A percentile compares a stretch with the other conserved stretches of the same genome.
Conservation (phyloP, 1,140 invertebrate genomes). For the Babylonia areolata region DNA sequence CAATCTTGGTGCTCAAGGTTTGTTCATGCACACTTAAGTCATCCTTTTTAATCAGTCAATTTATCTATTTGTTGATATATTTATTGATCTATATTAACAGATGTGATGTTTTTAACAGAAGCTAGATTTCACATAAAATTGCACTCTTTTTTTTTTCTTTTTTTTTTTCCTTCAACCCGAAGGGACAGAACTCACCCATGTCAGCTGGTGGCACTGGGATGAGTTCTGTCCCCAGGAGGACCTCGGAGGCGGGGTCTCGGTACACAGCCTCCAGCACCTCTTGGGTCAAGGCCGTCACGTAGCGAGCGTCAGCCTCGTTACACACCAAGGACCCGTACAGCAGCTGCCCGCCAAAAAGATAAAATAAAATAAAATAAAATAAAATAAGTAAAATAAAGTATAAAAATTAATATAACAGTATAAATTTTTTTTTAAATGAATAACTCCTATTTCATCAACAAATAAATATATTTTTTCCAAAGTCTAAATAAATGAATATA, state of each 20-base stretch:
- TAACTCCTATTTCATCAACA: too few relatives aligned
- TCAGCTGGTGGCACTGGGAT: slow-evolving; percentile 68
- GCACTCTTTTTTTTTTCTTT: neutral
- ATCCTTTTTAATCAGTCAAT: too few relatives aligned
- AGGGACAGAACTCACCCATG: slow-evolving; percentile 62
- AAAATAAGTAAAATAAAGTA: neutral
- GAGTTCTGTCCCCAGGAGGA: slow-evolving; percentile 60
- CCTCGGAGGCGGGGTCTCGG: slow-evolving; percentile 55
- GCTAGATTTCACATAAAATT: too few relatives aligned
- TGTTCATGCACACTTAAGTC: too few relatives aligned
- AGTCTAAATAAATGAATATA: too few relatives aligned
- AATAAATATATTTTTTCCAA: too few relatives aligned
- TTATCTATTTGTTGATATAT: too few relatives aligned
- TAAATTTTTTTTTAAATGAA: neutral
- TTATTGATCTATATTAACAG: too few relatives aligned
- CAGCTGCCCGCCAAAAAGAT: slow-evolving; percentile 50
- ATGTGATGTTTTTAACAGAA: too few relatives aligned
- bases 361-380: neutral
- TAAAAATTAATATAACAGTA: too few relatives aligned
- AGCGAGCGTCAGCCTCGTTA: slow-evolving; percentile 63
- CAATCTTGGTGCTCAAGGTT: too few relatives aligned
- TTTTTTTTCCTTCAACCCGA: neutral
- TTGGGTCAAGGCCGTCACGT: slow-evolving; percentile 59
- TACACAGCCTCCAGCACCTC: slow-evolving; percentile 61
- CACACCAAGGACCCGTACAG: slow-evolving; percentile 64